Evolutionary conservation across 2,888 invertebrate species (phyloP).

Genomic region (Habrosyne pyritoides): DNA sequence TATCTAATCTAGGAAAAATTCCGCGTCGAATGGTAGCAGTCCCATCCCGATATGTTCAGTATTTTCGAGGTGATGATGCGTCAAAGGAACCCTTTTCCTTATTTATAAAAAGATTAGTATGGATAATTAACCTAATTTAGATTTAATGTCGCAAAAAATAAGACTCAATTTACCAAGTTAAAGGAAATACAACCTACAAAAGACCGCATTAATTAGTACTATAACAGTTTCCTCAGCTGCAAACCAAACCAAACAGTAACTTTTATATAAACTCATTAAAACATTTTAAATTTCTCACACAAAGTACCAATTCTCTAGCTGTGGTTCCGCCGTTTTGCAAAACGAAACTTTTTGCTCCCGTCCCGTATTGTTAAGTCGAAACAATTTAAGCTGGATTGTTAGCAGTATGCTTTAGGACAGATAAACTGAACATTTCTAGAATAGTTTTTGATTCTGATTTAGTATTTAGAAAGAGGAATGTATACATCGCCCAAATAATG

Average conservation of each 20-base stretch:
- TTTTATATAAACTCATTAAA: conserved; percentile 11
- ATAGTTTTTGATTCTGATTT: background rate
- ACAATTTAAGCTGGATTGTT: conserved; percentile 25
- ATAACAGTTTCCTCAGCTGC: background rate
- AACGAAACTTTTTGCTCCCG: conserved; percentile 17
- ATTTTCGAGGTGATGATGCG: no score
- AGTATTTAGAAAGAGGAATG: background rate
- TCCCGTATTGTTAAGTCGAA: conserved; percentile 26
- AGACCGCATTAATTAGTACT: background rate
- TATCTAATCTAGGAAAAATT: no score
- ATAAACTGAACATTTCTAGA: background rate
- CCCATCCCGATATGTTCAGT: no score
- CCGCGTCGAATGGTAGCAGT: no score
- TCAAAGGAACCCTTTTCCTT: no score
- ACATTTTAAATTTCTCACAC: conserved; percentile 14
- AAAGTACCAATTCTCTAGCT: background rate
- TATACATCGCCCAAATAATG: background rate
- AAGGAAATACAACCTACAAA: background rate
- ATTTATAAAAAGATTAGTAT: no score
- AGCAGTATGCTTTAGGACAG: background rate
- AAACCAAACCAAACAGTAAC: background rate
- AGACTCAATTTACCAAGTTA: background rate
- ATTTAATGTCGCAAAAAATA: no score
- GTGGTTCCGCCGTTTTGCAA: conserved; percentile 8
- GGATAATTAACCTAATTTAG: no score